phyloP scores from a whole-genome alignment of 1,140 invertebrate genomes.

The Drosophila ambigua region DNA sequence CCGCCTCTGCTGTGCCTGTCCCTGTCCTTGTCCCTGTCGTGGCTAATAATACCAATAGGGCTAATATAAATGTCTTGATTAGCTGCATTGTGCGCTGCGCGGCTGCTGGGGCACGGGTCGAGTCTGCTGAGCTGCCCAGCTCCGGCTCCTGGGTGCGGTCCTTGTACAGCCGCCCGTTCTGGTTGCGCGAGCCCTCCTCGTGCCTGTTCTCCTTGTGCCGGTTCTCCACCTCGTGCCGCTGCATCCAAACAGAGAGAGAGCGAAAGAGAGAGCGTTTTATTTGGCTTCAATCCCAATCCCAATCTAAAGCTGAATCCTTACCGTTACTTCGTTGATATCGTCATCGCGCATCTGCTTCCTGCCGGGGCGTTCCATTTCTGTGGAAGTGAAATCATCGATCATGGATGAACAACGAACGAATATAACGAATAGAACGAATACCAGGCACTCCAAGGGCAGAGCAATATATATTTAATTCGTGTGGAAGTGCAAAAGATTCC shows the following conservation, averaged over 20 bases:
- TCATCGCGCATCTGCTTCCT: slow-evolving; percentile 70
- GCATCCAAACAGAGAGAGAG: slow-evolving; percentile 1
- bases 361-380: slow-evolving; percentile 82
- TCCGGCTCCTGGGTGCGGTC: slow-evolving; percentile 64
- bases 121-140: slow-evolving; percentile 33
- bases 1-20: not conserved
- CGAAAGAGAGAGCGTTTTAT: not conserved
- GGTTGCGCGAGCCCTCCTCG: slow-evolving; percentile 80
- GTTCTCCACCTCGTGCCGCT: slow-evolving; percentile 73
- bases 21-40: slow-evolving; percentile 10
- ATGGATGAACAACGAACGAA: too few relatives aligned
- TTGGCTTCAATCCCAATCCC: not conserved
- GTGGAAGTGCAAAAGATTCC: too few relatives aligned
- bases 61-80: slow-evolving; percentile 64
- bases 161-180: slow-evolving; percentile 82
- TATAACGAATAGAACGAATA: too few relatives aligned
- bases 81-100: slow-evolving; percentile 33
- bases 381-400: not conserved
- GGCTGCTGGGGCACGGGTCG: slow-evolving; percentile 1
- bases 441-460: not conserved
- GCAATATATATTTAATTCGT: not conserved
- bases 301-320: slow-evolving; percentile 37
- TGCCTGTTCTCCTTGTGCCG: slow-evolving; percentile 71
- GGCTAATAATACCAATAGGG: slow-evolving; percentile 64
- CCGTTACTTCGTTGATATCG: slow-evolving; percentile 75